A percentile compares a stretch with the other conserved stretches of the same genome.
Evolutionary conservation across 2,888 invertebrate genomes (phyloP).

Genomic region (Lycophotia porphyrea): DNA sequence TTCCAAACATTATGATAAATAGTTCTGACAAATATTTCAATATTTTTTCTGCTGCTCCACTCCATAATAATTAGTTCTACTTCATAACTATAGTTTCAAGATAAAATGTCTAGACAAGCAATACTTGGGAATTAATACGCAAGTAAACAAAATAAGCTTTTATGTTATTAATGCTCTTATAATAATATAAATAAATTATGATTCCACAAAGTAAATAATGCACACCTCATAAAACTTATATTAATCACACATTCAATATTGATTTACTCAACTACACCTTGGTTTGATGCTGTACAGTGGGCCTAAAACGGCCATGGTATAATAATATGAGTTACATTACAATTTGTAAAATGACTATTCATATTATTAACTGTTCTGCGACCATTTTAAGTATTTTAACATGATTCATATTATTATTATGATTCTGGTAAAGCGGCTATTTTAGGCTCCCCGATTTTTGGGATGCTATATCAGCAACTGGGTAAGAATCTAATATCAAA

Average conservation of each 20-base stretch:
- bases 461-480: neutral
- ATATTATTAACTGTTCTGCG: too few relatives aligned
- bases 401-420: too few relatives aligned
- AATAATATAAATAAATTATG: constrained; percentile 20
- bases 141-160: constrained; percentile 35
- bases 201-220: constrained; percentile 24
- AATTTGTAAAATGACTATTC: too few relatives aligned
- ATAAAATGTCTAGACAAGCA: constrained; percentile 49
- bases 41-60: neutral
- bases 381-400: too few relatives aligned
- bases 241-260: constrained; percentile 11
- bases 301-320: too few relatives aligned
- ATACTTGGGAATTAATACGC: constrained; percentile 35
- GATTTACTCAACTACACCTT: neutral
- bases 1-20: neutral
- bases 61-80: neutral
- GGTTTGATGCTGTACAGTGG: too few relatives aligned
- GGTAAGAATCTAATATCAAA: neutral
- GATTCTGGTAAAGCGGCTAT: too few relatives aligned
- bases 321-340: too few relatives aligned
- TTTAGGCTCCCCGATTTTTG: neutral
- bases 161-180: constrained; percentile 24
- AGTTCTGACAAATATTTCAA: neutral
- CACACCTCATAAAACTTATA: constrained; percentile 8
- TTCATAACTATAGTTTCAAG: constrained; percentile 17